phyloP scores from a whole-genome alignment of 1,140 invertebrate genomes.

The Trypoxylus dichotomus region DNA sequence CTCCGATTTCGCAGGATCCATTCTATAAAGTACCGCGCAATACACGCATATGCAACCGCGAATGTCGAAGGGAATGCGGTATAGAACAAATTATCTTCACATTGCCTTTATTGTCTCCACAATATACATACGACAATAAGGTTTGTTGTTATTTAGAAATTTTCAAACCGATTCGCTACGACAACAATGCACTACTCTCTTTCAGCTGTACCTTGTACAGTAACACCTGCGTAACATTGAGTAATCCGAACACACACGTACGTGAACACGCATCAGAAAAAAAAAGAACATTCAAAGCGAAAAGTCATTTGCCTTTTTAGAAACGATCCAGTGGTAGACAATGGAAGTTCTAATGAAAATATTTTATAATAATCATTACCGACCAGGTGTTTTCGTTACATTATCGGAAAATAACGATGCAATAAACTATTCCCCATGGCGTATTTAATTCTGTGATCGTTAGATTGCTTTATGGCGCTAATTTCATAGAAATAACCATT shows the following conservation, averaged over 20 bases:
- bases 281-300: conserved; percentile 11
- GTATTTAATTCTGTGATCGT: not conserved
- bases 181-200: not conserved
- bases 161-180: not conserved
- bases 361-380: conserved; percentile 22
- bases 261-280: not conserved
- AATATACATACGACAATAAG: not conserved
- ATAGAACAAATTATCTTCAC: not conserved
- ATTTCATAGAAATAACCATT: not conserved
- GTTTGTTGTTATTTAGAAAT: conserved; percentile 7
- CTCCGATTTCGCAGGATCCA: no score
- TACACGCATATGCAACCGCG: not conserved
- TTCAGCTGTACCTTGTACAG: not conserved
- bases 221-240: not conserved
- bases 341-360: conserved; percentile 9
- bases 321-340: not conserved
- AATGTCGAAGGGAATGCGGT: not conserved
- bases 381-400: not conserved
- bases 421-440: not conserved
- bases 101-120: not conserved
- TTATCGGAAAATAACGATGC: conserved; percentile 16
- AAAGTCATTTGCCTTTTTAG: not conserved
- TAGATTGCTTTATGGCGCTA: conserved; percentile 11
- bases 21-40: not conserved
- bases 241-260: not conserved